Conservation (phyloP, 2,797 vertebrate genomes). For the Chromis chromis region DNA sequence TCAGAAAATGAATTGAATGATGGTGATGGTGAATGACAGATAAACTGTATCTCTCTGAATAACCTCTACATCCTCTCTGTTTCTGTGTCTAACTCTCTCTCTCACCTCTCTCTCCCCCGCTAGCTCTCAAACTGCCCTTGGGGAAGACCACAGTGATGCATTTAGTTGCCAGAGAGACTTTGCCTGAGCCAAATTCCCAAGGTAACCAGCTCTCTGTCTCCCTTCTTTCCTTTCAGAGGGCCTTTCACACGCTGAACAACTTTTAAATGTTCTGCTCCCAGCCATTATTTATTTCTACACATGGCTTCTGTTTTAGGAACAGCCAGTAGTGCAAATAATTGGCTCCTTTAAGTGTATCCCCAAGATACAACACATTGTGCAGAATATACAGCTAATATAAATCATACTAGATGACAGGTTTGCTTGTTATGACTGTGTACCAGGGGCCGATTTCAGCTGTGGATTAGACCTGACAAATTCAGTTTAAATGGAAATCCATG, state of each 20-base stretch:
- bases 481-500: constrained; percentile 3
- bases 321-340: constrained; percentile 68
- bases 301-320: constrained; percentile 66
- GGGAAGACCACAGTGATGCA: constrained; percentile 99
- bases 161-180: constrained; percentile 98
- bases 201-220: constrained; percentile 84
- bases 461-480: constrained; percentile 1
- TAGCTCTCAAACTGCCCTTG: constrained; percentile 97
- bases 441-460: constrained; percentile 8
- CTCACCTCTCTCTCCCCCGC: constrained; percentile 50
- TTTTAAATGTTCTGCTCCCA: constrained; percentile 53
- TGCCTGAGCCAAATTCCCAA: constrained; percentile 99
- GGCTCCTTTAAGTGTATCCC: constrained; percentile 54
- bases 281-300: constrained; percentile 67
- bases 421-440: constrained; percentile 13
- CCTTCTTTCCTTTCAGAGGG: constrained; percentile 51
- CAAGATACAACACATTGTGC: constrained; percentile 51
- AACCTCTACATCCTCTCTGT: constrained; percentile 46
- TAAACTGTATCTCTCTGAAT: constrained; percentile 42
- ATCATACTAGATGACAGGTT: constrained; percentile 36
- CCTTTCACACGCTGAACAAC: constrained; percentile 70
- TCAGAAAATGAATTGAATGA: constrained; percentile 37
- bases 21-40: constrained; percentile 41
- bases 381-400: constrained; percentile 34
- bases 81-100: constrained; percentile 4